Evolutionary conservation across 92 coral and sea anemone genomes (phyloP), one percentile per base, ranked within the genome.

Genomic region (Desmophyllum pertusum): DNA sequence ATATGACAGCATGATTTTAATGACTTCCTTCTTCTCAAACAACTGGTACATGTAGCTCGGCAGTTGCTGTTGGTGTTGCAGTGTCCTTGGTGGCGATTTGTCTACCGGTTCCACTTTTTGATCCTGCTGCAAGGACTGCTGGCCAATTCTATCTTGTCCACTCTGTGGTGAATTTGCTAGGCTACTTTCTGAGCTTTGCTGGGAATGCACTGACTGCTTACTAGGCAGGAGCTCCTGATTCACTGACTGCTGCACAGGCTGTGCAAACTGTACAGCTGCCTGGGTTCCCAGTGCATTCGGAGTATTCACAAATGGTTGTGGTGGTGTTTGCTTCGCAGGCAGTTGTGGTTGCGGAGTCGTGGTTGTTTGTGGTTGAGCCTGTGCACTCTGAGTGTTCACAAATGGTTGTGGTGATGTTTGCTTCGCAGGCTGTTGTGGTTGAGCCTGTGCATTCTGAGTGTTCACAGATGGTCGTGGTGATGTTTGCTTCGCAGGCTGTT

Each of bases 11-110:
- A 38, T 9, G 51, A 70, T 59, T 25, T 39, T 25, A 15, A 70
- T 53, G 25, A 81, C 69, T 43, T 81, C 85, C 59, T 31, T 53
- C 43, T 70, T 81, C 11, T 70, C 70, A 81, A 81, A 81, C 29
- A 81, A 57, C 69, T 81, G 85, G 70, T 81, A 55, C 63, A 55
- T 11, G 9, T 55, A 35, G 39, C 70, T 38, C 1, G 85, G 85
- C 57, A 70, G 70, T 21, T 52, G 25, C 65, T 51, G 68, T 14
- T 81, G 83, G 9, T 45, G 52, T 29, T 71, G 85, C 23, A 41
- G 43, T 6, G 30, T 29, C 37, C 11, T 19, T 2, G 36, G 39
- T 1, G 6, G 59, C 7, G 59, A 78, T 41, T 62, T 41, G 29
- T 33, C 15, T 1, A n/a, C 15, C 41, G 72, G 40, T 38, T 63